A percentile compares a stretch with the other conserved stretches of the same genome.
phyloP scores from a whole-genome alignment of 2,113 vertebrate species.

The Apeltes quadracus region DNA sequence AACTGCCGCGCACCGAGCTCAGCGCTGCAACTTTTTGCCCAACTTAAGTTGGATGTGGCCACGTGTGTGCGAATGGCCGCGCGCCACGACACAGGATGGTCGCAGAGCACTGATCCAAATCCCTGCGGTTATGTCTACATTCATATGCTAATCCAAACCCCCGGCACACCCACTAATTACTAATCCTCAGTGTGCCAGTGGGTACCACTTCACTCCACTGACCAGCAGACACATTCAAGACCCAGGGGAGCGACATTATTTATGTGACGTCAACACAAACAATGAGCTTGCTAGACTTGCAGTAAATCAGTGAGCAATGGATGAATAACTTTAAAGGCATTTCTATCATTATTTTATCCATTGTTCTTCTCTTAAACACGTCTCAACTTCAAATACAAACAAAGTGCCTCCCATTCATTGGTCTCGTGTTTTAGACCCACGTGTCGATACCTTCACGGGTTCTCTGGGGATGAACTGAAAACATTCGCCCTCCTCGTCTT shows the following conservation, averaged over 20 bases:
- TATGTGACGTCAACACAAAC: conserved; percentile 2
- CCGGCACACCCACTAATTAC: conserved; percentile 55
- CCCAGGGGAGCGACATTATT: conserved; percentile 23
- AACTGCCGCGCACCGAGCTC: conserved; percentile 18
- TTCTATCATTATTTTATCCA: background rate
- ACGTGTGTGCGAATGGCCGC: conserved; percentile 29
- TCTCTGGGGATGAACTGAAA: background rate
- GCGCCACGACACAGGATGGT: conserved; percentile 34
- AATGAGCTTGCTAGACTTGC: background rate
- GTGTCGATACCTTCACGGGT: background rate
- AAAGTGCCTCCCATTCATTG: background rate
- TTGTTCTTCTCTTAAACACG: too few species aligned
- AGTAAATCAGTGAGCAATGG: background rate
- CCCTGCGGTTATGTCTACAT: conserved; percentile 51
- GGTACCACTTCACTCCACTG: conserved; percentile 56
- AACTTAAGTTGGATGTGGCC: conserved; percentile 28
- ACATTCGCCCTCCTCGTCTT: background rate
- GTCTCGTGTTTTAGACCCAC: background rate
- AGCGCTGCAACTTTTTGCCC: conserved; percentile 30
- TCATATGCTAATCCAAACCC: conserved; percentile 68
- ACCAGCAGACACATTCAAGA: conserved; percentile 46
- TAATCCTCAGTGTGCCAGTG: conserved; percentile 26
- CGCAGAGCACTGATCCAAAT: conserved; percentile 45
- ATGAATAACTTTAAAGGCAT: background rate
- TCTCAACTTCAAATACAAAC: background rate